Conservation (phyloP, 2,113 vertebrate genomes). For the Pterocles burchelli region DNA sequence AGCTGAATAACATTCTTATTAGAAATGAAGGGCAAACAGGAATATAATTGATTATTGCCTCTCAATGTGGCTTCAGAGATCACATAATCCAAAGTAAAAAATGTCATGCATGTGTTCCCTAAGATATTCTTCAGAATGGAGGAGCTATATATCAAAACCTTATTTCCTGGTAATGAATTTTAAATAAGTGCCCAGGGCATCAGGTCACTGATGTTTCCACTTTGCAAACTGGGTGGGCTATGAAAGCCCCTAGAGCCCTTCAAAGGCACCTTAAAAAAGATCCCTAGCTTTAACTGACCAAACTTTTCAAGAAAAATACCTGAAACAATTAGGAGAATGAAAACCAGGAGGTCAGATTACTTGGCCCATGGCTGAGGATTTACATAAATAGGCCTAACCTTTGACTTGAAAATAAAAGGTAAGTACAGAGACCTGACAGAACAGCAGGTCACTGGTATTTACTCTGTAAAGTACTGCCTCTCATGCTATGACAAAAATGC, state of each 20-base stretch:
- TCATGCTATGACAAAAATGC: constrained; percentile 79
- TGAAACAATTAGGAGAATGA: constrained; percentile 78
- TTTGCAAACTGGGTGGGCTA: constrained; percentile 78
- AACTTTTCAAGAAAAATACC: constrained; percentile 77
- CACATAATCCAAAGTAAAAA: constrained; percentile 47
- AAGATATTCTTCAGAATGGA: constrained; percentile 57
- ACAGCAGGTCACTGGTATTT: constrained; percentile 76
- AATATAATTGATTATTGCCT: constrained; percentile 44
- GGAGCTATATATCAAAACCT: constrained; percentile 70
- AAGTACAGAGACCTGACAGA: constrained; percentile 74
- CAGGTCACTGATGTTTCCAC: constrained; percentile 74
- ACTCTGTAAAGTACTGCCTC: constrained; percentile 70
- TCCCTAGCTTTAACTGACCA: constrained; percentile 66
- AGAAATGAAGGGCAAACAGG: constrained; percentile 44
- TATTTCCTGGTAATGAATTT: constrained; percentile 76
- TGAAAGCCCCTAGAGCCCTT: constrained; percentile 73
- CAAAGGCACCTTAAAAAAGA: constrained; percentile 73
- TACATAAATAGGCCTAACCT: constrained; percentile 82
- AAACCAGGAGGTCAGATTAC: constrained; percentile 77
- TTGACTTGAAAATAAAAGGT: constrained; percentile 79
- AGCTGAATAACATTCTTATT: constrained; percentile 25
- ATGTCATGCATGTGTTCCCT: constrained; percentile 34
- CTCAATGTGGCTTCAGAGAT: constrained; percentile 39
- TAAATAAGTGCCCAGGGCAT: constrained; percentile 65
- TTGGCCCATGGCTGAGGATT: constrained; percentile 76